A percentile compares a stretch with the other conserved stretches of the same genome.
Evolutionary conservation across 2,113 vertebrate species (phyloP).

Genomic region (Dipodomys merriami): DNA sequence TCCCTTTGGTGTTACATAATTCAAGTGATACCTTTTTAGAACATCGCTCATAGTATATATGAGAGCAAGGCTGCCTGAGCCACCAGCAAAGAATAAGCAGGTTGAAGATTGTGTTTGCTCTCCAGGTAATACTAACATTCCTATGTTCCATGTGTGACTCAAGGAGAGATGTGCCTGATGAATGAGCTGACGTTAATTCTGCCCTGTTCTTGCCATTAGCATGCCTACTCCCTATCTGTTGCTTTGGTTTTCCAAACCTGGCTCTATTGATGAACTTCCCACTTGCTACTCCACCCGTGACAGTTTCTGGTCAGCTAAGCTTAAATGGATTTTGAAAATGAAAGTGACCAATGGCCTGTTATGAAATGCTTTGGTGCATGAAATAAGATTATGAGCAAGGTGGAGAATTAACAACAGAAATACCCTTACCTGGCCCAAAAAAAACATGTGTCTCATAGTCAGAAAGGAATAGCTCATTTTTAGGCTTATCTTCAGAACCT

Average conservation of each 20-base stretch:
- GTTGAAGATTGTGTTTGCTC: constrained; percentile 45
- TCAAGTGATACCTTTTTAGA: constrained; percentile 33
- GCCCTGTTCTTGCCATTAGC: constrained; percentile 4
- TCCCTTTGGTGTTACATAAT: constrained; percentile 53
- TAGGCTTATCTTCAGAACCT: constrained; percentile 4
- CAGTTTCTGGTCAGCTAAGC: constrained; percentile 68
- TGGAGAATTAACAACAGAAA: constrained; percentile 56
- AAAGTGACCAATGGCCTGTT: constrained; percentile 72
- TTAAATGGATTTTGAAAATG: constrained; percentile 71
- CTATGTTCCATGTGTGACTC: constrained; percentile 26
- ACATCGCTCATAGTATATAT: constrained; percentile 3
- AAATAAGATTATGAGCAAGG: constrained; percentile 70
- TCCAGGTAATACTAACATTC: constrained; percentile 45
- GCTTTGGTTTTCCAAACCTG: constrained; percentile 35
- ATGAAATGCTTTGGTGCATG: constrained; percentile 58
- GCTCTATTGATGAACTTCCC: constrained; percentile 60
- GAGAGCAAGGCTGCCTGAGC: constrained; percentile 22
- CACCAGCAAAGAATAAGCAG: constrained; percentile 29
- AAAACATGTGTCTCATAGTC: constrained; percentile 38
- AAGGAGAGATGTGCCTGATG: constrained; percentile 51
- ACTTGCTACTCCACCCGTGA: constrained; percentile 58
- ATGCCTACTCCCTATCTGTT: constrained; percentile 12
- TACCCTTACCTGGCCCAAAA: constrained; percentile 51
- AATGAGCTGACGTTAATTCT: constrained; percentile 39
- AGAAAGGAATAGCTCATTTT: constrained; percentile 38